Evolutionary conservation across 1,140 invertebrate species (phyloP).

Genomic region (Sipha flava): DNA sequence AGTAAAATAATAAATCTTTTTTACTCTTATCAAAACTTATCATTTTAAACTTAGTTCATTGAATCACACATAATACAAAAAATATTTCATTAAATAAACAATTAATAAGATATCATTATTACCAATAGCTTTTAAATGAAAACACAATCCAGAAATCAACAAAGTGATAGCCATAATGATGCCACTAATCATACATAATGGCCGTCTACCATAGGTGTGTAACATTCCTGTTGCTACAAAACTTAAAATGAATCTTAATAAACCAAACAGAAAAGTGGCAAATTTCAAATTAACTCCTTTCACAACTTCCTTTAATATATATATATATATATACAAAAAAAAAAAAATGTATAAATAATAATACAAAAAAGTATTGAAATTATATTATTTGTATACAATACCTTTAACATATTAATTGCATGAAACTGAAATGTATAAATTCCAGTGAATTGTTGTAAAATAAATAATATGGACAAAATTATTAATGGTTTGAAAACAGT

Average conservation of each 20-base stretch:
- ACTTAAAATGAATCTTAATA: slow-evolving; percentile 55
- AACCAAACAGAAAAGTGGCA: slow-evolving; percentile 54
- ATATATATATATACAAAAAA: background rate
- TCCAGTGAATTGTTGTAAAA: slow-evolving; percentile 55
- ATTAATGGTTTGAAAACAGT: slow-evolving; percentile 54
- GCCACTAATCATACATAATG: slow-evolving; percentile 48
- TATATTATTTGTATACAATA: slow-evolving; percentile 35
- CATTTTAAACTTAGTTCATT: too few species aligned
- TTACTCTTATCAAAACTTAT: too few species aligned
- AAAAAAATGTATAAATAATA: background rate
- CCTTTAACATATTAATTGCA: slow-evolving; percentile 54
- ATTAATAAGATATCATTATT: background rate
- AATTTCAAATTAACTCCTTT: slow-evolving; percentile 47
- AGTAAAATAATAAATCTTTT: too few species aligned
- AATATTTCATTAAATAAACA: background rate
- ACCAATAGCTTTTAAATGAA: background rate
- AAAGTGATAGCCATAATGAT: slow-evolving; percentile 50
- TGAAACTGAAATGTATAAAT: slow-evolving; percentile 63
- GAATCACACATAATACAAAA: too few species aligned
- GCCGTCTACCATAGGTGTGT: slow-evolving; percentile 46
- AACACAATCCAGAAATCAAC: slow-evolving; percentile 47
- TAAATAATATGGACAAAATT: slow-evolving; percentile 50
- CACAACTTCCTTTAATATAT: slow-evolving; percentile 44
- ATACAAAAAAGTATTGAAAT: background rate
- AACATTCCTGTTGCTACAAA: slow-evolving; percentile 50